Conservation (phyloP, 1,140 invertebrate genomes). For the Drosophila mauritiana region DNA sequence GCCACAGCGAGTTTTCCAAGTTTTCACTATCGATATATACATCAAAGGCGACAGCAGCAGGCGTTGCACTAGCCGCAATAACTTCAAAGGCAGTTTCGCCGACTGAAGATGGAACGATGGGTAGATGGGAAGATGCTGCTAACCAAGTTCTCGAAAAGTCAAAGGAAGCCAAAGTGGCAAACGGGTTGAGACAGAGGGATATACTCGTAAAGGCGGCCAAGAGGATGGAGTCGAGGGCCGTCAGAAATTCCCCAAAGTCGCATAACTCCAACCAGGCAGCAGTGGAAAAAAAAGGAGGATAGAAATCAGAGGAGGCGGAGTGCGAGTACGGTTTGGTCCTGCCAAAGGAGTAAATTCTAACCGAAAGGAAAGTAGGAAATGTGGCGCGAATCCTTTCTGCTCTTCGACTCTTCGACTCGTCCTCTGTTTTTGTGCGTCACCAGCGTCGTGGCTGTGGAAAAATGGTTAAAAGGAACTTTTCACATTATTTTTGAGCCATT, state of each 20-base stretch:
- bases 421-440: constrained; percentile 51
- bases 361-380: constrained; percentile 60
- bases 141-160: constrained; percentile 56
- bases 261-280: constrained; percentile 70
- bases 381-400: constrained; percentile 66
- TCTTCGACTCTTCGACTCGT: constrained; percentile 22
- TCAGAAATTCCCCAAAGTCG: constrained; percentile 77
- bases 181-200: constrained; percentile 36
- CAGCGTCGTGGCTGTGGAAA: constrained; percentile 47
- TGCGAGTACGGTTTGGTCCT: constrained; percentile 6
- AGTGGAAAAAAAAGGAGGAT: neutral
- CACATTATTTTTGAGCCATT: constrained; percentile 84
- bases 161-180: constrained; percentile 70
- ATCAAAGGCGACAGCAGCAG: constrained; percentile 46
- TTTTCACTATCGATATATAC: constrained; percentile 79
- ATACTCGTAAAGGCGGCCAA: constrained; percentile 5
- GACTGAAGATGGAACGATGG: neutral
- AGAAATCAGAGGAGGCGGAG: constrained; percentile 7
- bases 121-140: constrained; percentile 36
- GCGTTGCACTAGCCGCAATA: constrained; percentile 54
- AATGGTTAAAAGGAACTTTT: constrained; percentile 80
- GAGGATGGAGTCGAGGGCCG: constrained; percentile 36
- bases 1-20: constrained; percentile 63
- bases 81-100: constrained; percentile 44
- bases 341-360: constrained; percentile 68